phyloP scores from a whole-genome alignment of 2,113 vertebrate genomes.

The Burhinus oedicnemus region DNA sequence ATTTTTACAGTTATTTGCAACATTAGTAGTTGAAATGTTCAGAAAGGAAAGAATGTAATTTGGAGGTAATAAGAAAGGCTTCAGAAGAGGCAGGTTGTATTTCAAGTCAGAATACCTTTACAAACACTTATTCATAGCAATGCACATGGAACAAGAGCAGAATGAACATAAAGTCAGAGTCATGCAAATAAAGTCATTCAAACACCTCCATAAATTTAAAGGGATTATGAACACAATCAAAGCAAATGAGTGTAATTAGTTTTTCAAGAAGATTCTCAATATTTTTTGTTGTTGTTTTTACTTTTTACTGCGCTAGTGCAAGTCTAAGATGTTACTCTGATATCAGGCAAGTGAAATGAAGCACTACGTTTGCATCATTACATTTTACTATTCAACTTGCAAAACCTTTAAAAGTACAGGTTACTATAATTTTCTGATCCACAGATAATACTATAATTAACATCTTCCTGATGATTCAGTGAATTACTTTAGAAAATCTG shows the following conservation, averaged over 20 bases:
- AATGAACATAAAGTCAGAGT: neutral
- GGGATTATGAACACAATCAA: neutral
- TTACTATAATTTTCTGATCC: neutral
- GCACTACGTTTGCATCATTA: neutral
- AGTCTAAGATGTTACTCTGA: neutral
- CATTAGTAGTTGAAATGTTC: neutral
- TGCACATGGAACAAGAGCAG: neutral
- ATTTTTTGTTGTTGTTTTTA: neutral
- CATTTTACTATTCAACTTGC: neutral
- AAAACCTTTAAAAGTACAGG: neutral
- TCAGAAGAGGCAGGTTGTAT: neutral
- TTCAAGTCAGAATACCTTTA: neutral
- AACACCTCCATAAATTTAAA: neutral
- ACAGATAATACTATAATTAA: neutral
- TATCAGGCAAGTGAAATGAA: neutral
- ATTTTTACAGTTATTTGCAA: neutral
- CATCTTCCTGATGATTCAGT: neutral
- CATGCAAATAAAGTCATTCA: neutral
- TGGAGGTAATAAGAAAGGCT: neutral
- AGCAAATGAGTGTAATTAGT: neutral
- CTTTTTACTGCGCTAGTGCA: neutral
- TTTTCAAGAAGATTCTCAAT: neutral
- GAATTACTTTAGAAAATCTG: neutral
- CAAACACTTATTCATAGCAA: neutral
- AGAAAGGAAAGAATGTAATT: neutral